phyloP scores from a whole-genome alignment of 2,888 invertebrate genomes.

The Leptogaster cylindrica region DNA sequence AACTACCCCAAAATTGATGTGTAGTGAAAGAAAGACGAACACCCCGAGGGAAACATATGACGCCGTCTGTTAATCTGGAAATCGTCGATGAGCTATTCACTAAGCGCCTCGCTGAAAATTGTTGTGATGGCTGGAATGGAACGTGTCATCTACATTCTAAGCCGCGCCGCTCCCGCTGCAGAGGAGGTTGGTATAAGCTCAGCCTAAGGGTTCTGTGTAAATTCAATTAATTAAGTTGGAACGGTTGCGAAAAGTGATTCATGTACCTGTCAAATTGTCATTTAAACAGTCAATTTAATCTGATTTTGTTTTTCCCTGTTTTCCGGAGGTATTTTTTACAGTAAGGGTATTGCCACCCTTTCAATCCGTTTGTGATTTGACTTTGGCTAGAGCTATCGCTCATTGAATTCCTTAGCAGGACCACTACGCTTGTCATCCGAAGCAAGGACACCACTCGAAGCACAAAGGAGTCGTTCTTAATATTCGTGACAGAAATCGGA shows the following conservation, averaged over 20 bases:
- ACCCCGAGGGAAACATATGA: conserved; percentile 6
- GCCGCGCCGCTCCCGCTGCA: not conserved
- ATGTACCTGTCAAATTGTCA: conserved; percentile 38
- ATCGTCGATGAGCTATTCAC: conserved; percentile 7
- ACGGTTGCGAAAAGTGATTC: conserved; percentile 35
- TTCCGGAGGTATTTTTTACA: not conserved
- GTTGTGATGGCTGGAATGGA: not conserved
- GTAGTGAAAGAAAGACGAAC: not conserved
- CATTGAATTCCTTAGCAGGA: too few relatives aligned
- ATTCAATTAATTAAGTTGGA: conserved; percentile 37
- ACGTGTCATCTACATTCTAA: not conserved
- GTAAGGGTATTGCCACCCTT: too few relatives aligned
- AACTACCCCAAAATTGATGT: too few relatives aligned
- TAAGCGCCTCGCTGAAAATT: not conserved
- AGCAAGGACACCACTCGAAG: not conserved
- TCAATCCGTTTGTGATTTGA: conserved; percentile 15
- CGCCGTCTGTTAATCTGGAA: conserved; percentile 22
- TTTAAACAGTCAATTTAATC: conserved; percentile 39
- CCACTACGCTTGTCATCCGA: conserved; percentile 15
- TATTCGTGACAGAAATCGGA: conserved; percentile 25
- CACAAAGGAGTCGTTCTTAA: not conserved
- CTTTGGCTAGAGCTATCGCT: too few relatives aligned
- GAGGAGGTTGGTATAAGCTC: not conserved
- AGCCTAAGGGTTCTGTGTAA: conserved; percentile 12
- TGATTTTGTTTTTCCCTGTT: conserved; percentile 22